These are phyloP conservation scores for Pogonus chalceus DNA, from an alignment of 1,140 invertebrate species.

Conservation along the genomic window DNA sequence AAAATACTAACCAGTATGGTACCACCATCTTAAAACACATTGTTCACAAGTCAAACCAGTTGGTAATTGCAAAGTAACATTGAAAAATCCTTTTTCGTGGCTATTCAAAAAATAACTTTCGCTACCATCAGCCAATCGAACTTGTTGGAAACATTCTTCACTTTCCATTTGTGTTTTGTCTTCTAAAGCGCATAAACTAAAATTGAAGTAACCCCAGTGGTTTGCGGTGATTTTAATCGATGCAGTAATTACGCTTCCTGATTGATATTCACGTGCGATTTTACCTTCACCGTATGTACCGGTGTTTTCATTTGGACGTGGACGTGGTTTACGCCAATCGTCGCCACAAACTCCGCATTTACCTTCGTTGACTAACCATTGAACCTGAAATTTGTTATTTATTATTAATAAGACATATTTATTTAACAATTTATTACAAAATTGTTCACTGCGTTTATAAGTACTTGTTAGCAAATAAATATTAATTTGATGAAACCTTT, in stretches of 20 bases:
- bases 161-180: constrained; percentile 30
- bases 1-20: constrained; percentile 32
- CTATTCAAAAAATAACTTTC: constrained; percentile 16
- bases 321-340: constrained; percentile 27
- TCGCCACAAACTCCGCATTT: constrained; percentile 37
- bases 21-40: constrained; percentile 54
- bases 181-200: constrained; percentile 39
- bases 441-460: no score
- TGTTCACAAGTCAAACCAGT: constrained; percentile 38
- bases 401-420: no score
- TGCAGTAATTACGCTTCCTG: constrained; percentile 28
- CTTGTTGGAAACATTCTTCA: constrained; percentile 41
- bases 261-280: constrained; percentile 30
- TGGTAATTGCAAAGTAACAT: constrained; percentile 32
- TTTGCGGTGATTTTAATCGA: constrained; percentile 36
- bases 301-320: constrained; percentile 44
- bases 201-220: constrained; percentile 41
- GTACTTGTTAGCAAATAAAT: no score
- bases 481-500: no score
- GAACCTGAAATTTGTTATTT: constrained; percentile 14
- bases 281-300: constrained; percentile 40
- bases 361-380: constrained; percentile 29
- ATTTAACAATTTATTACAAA: no score
- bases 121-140: constrained; percentile 34
- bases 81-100: constrained; percentile 4